Base-by-base conservation (phyloP, 1,140 invertebrate species). In the Zophobas atratus region DNA sequence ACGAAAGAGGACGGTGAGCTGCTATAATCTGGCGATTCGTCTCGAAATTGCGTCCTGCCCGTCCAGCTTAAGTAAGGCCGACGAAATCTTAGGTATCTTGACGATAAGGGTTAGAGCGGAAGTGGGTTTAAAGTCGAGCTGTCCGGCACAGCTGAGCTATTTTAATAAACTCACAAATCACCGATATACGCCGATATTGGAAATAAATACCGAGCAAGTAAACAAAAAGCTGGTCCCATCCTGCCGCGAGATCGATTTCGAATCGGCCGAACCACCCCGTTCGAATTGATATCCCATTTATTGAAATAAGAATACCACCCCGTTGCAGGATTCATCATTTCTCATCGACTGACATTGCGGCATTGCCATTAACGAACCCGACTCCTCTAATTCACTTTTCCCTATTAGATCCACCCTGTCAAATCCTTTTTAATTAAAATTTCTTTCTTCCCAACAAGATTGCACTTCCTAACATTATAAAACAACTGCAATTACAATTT, bases 351-450 rank as follows among this genome's bases (percentile, higher is more conserved):
- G 71, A 73, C 71, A 73, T 73, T 55, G 71, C 49, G 71, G 71
- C 49, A 73, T 73, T 41, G 51, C 55, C 55, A 73, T 73, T 73
- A 73, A 73, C 55, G 71, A 56, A 73, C 55, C 56, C 71, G 41
- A 73, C 71, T 53, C 32, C 71, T 49, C 71, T 73, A 73, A 73
- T 73, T 73, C 71, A 73, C 48, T 73, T 73, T 73, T 53, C 70
- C 70, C 70, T 72, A 55, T 72, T 72, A 73, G 49, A 73, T 73
- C 41, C 71, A 73, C 71, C 71, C 71, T 72, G 55, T 56, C 49
- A 73, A 73, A 73, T 73, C 71, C 49, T 73, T 73, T 73, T 73
- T 73, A 73, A 73, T 73, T 73, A 73, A 73, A 73, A 73, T 73
- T 73, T 73, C 71, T 73, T 73, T 73, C 49, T 34, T 34, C 33